Conservation (phyloP, 2,113 vertebrate genomes). For the Cyanoliseus patagonus region DNA sequence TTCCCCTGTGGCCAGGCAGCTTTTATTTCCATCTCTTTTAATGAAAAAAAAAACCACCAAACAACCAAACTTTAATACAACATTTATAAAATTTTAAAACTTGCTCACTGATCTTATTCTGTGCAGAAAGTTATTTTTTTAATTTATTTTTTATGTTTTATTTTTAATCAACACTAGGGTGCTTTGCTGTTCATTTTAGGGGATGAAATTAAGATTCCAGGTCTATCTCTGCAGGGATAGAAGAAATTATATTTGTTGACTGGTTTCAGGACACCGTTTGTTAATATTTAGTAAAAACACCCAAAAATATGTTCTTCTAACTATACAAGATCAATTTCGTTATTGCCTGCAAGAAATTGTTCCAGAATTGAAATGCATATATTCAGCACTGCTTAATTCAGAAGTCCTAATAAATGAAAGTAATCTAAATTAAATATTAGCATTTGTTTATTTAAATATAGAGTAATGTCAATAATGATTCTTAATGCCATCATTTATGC, state of each 20-base stretch:
- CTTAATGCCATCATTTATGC: neutral
- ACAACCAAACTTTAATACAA: neutral
- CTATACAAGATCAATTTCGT: neutral
- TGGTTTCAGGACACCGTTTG: neutral
- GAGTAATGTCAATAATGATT: neutral
- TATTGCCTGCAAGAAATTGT: neutral
- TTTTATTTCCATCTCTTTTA: neutral
- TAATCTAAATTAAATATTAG: neutral
- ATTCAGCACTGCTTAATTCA: neutral
- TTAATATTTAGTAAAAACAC: neutral
- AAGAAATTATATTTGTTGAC: neutral
- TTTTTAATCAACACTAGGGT: neutral
- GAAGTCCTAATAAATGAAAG: neutral
- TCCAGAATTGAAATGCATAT: neutral
- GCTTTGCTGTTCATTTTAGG: neutral
- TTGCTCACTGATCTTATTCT: neutral
- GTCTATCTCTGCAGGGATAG: neutral
- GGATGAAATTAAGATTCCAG: neutral
- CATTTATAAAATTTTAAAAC: neutral
- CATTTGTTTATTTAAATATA: neutral
- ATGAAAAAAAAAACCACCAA: fast-evolving
- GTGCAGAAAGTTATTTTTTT: neutral
- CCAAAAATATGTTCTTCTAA: neutral
- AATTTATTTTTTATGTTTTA: neutral
- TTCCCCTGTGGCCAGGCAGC: neutral